Evolutionary conservation across 2,113 vertebrate genomes (phyloP), one percentile per base, ranked within the genome.

Genomic region (Menura novaehollandiae): DNA sequence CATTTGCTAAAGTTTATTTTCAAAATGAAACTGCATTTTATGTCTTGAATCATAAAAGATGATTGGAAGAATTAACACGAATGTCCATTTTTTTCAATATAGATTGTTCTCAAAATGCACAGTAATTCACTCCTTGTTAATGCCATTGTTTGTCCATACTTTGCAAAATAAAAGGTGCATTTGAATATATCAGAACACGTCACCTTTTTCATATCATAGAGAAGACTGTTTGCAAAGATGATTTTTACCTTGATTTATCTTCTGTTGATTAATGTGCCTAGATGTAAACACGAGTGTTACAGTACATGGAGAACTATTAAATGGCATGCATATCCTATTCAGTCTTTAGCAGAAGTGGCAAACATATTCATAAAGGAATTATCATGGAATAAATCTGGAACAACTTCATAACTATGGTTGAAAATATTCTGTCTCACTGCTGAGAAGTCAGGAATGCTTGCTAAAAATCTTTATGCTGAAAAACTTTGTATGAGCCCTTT

Each of bases 401-500:
- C 27, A 59, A 22, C 64, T 89, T 93, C 11, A 37, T 33, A 88
- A 8, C 24, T 80, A 44, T 4, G 23, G 78, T 62, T 89, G 69
- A 88, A 71, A 80, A 62, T 75, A 47, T 43, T 85, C 78, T 43
- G 20, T 32, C 64, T 80, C 55, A 72, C 73, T 91, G 75, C 84
- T 22, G 41, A 80, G 79, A 89, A 89, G 26, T 78, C 95, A 96
- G 96, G 92, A 78, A 82, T 52, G 51, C 55, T 91, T 92, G 53
- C 64, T 93, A 79, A 84, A 84, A 95, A 69, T 46, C 85, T 92
- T 91, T 88, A 77, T 52, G 15, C 23, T 89, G 72, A 78, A 43
- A 81, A 89, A 67, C 27, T 95, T 96, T 47, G 22, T 64, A 78
- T 52, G 24, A 95, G 26, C 8, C 35, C 11, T 62, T 89, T 74